Evolutionary conservation across 2,797 vertebrate genomes (phyloP).

Genomic region (Pipistrellus pygmaeus): DNA sequence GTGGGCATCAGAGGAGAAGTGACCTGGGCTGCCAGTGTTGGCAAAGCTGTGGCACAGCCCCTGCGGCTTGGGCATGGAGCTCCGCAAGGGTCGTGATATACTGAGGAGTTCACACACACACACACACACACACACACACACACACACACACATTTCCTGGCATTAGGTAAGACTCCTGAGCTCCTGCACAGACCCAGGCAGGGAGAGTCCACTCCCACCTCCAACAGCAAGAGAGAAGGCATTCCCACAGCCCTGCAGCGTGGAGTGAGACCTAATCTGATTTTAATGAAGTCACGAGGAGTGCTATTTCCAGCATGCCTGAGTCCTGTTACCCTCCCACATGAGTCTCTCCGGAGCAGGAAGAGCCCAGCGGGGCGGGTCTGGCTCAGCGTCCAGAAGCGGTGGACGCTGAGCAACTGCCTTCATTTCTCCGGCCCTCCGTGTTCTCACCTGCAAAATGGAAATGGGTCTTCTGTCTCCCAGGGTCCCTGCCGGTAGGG

Average conservation of each 20-base stretch:
- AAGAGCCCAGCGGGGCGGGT: neutral
- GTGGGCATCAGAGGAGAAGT: neutral
- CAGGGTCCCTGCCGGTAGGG: neutral
- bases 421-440: neutral
- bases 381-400: neutral
- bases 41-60: neutral
- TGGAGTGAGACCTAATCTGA: neutral
- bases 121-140: neutral
- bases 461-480: neutral
- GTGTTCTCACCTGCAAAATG: neutral
- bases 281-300: neutral
- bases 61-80: neutral
- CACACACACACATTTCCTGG: neutral
- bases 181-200: neutral
- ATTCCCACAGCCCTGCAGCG: neutral
- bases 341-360: neutral
- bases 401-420: neutral
- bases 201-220: neutral
- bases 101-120: neutral
- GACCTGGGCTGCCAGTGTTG: neutral
- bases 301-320: neutral
- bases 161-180: neutral
- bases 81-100: neutral
- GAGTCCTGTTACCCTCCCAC: neutral
- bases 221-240: neutral